phyloP scores from a whole-genome alignment of 2,797 vertebrate species.

The Periophthalmus magnuspinnatus region DNA sequence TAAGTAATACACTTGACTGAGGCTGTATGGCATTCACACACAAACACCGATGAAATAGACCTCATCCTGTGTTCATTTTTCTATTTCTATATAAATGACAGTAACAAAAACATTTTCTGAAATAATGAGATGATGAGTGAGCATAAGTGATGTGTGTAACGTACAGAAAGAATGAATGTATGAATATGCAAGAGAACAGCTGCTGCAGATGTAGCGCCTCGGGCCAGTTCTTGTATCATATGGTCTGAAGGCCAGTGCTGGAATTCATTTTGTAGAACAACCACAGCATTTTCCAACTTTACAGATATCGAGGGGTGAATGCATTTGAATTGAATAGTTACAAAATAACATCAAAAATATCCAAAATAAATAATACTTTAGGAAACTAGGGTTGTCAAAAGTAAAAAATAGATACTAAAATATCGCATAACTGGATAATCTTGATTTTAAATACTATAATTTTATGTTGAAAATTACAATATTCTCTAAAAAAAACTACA shows the following conservation, averaged over 20 bases:
- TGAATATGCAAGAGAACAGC: conserved; percentile 23
- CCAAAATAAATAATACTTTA: too few relatives aligned
- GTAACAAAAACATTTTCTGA: not conserved
- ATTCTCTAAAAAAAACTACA: too few relatives aligned
- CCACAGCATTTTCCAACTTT: not conserved
- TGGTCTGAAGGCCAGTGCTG: conserved; percentile 11
- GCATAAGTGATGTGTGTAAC: not conserved
- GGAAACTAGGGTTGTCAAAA: too few relatives aligned
- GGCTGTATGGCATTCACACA: not conserved
- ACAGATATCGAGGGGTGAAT: not conserved
- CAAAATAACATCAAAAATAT: too few relatives aligned
- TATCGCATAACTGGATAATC: too few relatives aligned
- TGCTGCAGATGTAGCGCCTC: conserved; percentile 28
- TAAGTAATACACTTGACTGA: not conserved
- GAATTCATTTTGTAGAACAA: conserved; percentile 8
- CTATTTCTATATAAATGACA: not conserved
- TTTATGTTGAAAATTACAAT: too few relatives aligned
- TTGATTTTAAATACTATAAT: too few relatives aligned
- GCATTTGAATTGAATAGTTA: not conserved
- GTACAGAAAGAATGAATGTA: not conserved
- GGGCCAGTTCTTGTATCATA: conserved; percentile 8
- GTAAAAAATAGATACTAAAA: too few relatives aligned
- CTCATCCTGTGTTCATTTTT: not conserved
- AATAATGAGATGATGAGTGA: not conserved
- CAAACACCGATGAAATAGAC: not conserved